These are phyloP conservation scores for Lepidonotus clava DNA, from an alignment of 2,888 invertebrate genomes.

Conservation along the genomic window DNA sequence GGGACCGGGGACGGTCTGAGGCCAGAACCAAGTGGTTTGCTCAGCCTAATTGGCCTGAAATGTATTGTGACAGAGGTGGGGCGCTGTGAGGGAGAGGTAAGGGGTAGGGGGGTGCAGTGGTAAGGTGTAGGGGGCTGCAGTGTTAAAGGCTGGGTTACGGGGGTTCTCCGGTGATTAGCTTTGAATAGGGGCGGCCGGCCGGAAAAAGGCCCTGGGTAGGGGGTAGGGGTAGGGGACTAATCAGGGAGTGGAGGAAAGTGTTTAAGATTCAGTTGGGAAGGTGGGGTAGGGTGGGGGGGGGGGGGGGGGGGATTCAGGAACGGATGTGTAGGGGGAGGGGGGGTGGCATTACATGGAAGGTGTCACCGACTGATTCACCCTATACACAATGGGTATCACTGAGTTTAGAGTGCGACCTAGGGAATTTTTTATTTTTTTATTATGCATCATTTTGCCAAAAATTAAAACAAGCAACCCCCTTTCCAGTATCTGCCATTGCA, in stretches of 20 bases:
- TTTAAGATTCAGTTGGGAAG: not conserved
- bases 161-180: not conserved
- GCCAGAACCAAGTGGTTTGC: constrained; percentile 7
- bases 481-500: no score
- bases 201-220: not conserved
- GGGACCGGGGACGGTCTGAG: not conserved
- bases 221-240: not conserved
- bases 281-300: constrained; percentile 1
- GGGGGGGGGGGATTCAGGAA: not conserved
- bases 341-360: not conserved
- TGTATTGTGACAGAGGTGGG: constrained; percentile 9
- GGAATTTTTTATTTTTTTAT: no score
- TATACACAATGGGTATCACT: no score
- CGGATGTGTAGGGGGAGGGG: not conserved
- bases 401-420: no score
- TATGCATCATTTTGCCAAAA: no score
- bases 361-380: no score
- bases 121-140: no score
- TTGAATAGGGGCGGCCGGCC: not conserved
- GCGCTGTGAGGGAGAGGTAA: not conserved
- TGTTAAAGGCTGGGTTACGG: not conserved
- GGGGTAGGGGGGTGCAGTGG: not conserved
- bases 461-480: no score
- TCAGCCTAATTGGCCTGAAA: constrained; percentile 11
- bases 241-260: not conserved